A percentile compares a stretch with the other conserved stretches of the same genome.
phyloP scores from a whole-genome alignment of 2,113 vertebrate genomes.

The Xyliphius kryptos region DNA sequence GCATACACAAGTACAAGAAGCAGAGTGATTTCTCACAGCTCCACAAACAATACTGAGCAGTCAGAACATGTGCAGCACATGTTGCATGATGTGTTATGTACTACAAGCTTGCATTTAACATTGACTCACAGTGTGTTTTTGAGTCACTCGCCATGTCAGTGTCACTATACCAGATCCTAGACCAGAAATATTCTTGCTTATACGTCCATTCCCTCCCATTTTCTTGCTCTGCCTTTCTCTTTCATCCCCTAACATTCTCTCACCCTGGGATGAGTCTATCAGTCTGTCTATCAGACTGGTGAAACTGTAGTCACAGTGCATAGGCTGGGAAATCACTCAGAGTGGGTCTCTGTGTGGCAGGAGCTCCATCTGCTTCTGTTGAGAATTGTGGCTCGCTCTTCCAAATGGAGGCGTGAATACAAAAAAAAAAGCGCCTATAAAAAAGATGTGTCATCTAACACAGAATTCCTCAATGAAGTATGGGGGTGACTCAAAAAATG shows the following conservation, averaged over 20 bases:
- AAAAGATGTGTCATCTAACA: too few species aligned
- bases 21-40: too few species aligned
- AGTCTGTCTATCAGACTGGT: constrained; percentile 17
- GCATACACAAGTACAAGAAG: too few species aligned
- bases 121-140: neutral
- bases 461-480: constrained; percentile 16
- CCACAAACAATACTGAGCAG: too few species aligned
- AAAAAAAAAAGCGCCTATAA: too few species aligned
- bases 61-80: too few species aligned
- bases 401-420: constrained; percentile 7
- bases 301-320: constrained; percentile 21
- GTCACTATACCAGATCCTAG: too few species aligned
- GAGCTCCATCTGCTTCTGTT: constrained; percentile 22
- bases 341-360: constrained; percentile 12
- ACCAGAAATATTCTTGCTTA: neutral
- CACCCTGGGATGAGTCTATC: constrained; percentile 18
- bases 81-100: too few species aligned
- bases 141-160: neutral
- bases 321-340: constrained; percentile 18
- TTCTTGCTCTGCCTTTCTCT: neutral
- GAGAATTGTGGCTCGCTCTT: constrained; percentile 4
- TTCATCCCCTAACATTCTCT: neutral
- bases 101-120: neutral
- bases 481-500: too few species aligned
- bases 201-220: neutral